phyloP scores from a whole-genome alignment of 2,113 vertebrate species.

The Leucosticte australis region DNA sequence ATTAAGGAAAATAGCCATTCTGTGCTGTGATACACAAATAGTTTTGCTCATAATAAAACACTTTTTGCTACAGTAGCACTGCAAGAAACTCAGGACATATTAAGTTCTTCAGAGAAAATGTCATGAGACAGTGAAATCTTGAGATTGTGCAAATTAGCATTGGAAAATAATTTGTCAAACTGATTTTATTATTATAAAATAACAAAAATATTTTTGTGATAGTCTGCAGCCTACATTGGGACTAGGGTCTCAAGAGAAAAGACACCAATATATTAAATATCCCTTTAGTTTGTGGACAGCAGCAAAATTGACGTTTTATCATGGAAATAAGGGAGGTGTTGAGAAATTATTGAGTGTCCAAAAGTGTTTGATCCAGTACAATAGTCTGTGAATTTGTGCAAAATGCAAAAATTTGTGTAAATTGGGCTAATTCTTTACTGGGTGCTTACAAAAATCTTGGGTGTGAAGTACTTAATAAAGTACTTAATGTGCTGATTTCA shows the following conservation, averaged over 20 bases:
- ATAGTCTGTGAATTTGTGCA: background rate
- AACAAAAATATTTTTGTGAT: background rate
- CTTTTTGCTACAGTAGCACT: background rate
- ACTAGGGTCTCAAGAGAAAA: background rate
- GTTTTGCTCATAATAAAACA: background rate
- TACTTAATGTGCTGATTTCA: accelerated
- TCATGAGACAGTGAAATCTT: background rate
- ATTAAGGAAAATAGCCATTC: background rate
- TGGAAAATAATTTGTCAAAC: background rate
- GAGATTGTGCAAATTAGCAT: background rate
- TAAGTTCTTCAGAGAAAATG: background rate
- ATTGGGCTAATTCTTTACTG: background rate
- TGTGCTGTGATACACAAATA: background rate
- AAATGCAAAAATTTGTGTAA: background rate
- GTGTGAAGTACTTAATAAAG: background rate
- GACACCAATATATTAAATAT: background rate
- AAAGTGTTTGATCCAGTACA: background rate
- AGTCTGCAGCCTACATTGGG: background rate
- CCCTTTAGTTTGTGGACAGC: background rate
- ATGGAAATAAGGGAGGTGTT: background rate
- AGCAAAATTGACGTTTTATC: background rate
- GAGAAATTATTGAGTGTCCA: background rate
- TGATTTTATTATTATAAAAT: background rate
- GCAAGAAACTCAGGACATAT: background rate
- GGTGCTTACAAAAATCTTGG: background rate